Conservation (phyloP, 2,888 invertebrate genomes). For the Drosophila subsilvestris region DNA sequence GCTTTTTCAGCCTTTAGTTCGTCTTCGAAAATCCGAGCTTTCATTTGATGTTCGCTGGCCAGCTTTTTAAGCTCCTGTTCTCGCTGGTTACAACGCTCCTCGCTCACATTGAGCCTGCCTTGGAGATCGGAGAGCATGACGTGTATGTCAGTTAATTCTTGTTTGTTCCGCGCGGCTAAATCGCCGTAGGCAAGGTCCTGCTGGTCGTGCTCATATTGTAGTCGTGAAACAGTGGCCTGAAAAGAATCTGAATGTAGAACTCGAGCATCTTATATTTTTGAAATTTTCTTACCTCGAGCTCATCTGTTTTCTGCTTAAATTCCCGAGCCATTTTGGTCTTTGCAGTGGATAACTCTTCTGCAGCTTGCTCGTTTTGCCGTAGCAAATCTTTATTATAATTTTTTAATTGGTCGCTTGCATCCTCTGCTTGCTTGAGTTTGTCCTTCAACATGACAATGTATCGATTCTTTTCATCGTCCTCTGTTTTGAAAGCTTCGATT, state of each 20-base stretch:
- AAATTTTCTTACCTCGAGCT: neutral
- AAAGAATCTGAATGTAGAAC: no score
- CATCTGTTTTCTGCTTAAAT: neutral
- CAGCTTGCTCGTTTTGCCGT: neutral
- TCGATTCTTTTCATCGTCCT: neutral
- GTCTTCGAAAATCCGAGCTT: neutral
- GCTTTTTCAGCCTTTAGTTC: neutral
- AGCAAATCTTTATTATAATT: neutral
- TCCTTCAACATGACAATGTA: neutral
- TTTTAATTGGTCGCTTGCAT: no score
- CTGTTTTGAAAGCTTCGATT: neutral
- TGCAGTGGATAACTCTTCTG: neutral
- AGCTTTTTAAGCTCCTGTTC: neutral
- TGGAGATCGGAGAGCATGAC: neutral
- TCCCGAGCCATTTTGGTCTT: neutral
- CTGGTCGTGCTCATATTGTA: neutral
- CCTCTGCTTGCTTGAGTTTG: neutral
- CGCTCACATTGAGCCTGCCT: neutral
- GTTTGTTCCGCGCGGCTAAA: neutral
- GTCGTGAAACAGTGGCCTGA: neutral
- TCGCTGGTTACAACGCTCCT: neutral
- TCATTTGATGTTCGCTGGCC: neutral
- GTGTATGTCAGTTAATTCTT: neutral
- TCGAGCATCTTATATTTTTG: no score
- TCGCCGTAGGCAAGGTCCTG: neutral